These are phyloP conservation scores for Crotalus helleri DNA, from an alignment of 2,113 vertebrate species.

Conservation along the genomic window DNA sequence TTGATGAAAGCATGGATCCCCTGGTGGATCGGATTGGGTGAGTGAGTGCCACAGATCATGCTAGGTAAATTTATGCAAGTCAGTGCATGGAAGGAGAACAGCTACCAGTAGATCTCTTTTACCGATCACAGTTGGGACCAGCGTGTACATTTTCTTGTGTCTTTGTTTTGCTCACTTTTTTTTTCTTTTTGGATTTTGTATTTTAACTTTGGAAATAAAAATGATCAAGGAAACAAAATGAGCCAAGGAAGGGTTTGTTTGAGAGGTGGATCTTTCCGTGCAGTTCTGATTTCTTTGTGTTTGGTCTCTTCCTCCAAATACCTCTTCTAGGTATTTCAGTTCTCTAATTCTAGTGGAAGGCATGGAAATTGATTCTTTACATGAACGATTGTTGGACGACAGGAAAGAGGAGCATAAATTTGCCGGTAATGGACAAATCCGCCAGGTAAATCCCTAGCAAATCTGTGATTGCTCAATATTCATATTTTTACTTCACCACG, in stretches of 20 bases:
- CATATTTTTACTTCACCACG: not conserved
- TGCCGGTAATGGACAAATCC: conserved; percentile 71
- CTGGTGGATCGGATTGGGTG: conserved; percentile 92
- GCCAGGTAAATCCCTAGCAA: conserved; percentile 74
- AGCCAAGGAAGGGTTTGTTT: not conserved
- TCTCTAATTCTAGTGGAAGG: conserved; percentile 94
- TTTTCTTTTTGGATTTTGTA: too few relatives aligned
- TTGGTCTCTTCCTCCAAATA: not conserved
- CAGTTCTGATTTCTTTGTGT: not conserved
- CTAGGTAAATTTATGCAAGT: not conserved
- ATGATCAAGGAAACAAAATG: not conserved
- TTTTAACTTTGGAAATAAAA: too few relatives aligned
- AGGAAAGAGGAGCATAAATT: conserved; percentile 88
- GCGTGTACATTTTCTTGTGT: too few relatives aligned
- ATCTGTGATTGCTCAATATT: not conserved
- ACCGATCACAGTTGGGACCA: not conserved
- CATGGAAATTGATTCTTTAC: conserved; percentile 95
- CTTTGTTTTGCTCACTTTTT: too few relatives aligned
- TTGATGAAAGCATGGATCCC: conserved; percentile 92
- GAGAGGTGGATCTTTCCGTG: not conserved
- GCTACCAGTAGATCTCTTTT: not conserved
- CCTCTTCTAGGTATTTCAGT: conserved; percentile 83
- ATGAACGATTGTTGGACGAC: conserved; percentile 90
- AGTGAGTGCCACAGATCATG: conserved; percentile 26
- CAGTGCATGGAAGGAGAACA: not conserved